phyloP scores from a whole-genome alignment of 2,113 vertebrate genomes.

The Cephalopholis sonnerati region DNA sequence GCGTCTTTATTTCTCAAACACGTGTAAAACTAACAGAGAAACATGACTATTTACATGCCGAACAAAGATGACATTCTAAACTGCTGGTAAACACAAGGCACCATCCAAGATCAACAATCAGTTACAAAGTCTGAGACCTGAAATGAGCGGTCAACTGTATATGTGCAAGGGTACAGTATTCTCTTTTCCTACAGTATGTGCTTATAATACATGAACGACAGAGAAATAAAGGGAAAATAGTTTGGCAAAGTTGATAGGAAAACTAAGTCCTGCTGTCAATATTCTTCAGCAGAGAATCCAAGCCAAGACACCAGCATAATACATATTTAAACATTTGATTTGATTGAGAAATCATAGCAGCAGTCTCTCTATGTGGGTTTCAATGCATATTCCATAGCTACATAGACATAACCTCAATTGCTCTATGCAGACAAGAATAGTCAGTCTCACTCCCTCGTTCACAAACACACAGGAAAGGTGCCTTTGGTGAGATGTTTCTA shows the following conservation, averaged over 20 bases:
- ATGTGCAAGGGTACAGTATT: conserved; percentile 57
- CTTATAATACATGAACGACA: conserved; percentile 18
- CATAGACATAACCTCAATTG: conserved; percentile 12
- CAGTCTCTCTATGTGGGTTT: conserved; percentile 18
- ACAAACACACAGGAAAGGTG: conserved; percentile 17
- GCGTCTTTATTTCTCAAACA: conserved; percentile 69
- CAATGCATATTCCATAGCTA: background rate
- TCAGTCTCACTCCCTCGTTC: background rate
- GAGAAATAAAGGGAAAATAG: background rate
- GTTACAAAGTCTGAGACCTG: conserved; percentile 69
- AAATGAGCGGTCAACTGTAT: conserved; percentile 74
- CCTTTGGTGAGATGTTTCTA: conserved; percentile 29
- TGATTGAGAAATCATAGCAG: conserved; percentile 38
- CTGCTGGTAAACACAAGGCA: conserved; percentile 81
- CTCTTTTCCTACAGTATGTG: conserved; percentile 31
- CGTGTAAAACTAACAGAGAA: conserved; percentile 61
- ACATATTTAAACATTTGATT: conserved; percentile 29
- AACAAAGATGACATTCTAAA: conserved; percentile 74
- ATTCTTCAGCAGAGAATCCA: background rate
- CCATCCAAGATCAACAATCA: conserved; percentile 79
- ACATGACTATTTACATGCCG: conserved; percentile 61
- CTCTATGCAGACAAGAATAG: background rate
- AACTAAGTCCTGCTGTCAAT: background rate
- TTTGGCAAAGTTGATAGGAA: conserved; percentile 27
- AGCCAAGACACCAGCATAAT: conserved; percentile 2